phyloP scores from a whole-genome alignment of 2,888 invertebrate species.

The Heliconius ethilla region DNA sequence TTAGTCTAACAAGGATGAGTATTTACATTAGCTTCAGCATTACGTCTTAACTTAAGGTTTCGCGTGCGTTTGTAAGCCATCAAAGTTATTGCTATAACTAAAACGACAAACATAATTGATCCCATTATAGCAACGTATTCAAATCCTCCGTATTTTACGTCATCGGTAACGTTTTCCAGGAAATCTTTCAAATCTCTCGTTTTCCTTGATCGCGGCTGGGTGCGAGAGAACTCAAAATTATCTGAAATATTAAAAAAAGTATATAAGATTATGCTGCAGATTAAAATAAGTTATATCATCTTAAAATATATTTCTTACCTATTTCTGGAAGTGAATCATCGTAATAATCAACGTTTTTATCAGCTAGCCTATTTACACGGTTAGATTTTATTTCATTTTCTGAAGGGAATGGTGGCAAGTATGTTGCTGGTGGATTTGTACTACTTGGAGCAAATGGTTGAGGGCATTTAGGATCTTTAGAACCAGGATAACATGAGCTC shows the following conservation, averaged over 20 bases:
- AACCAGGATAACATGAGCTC: conserved; percentile 73
- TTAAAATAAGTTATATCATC: background rate
- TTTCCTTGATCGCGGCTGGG: conserved; percentile 65
- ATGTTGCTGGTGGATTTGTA: conserved; percentile 72
- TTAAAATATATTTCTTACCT: conserved; percentile 54
- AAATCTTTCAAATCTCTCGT: conserved; percentile 61
- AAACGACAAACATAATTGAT: conserved; percentile 55
- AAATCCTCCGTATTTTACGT: conserved; percentile 48
- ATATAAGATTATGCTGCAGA: background rate
- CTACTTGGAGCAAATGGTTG: conserved; percentile 72
- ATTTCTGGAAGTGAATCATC: conserved; percentile 61
- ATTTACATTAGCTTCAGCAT: conserved; percentile 30
- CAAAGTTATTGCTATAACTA: conserved; percentile 59
- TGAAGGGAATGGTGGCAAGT: conserved; percentile 73
- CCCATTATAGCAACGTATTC: conserved; percentile 61
- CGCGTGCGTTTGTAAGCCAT: conserved; percentile 32
- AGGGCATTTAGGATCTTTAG: conserved; percentile 69
- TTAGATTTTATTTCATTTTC: conserved; percentile 68
- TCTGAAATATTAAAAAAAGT: conserved; percentile 57
- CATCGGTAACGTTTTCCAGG: conserved; percentile 45
- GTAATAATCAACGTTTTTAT: conserved; percentile 58
- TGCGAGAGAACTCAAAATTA: conserved; percentile 67
- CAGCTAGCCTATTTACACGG: conserved; percentile 58
- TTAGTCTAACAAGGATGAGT: conserved; percentile 39
- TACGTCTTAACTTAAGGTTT: conserved; percentile 33